phyloP scores from a whole-genome alignment of 1,140 invertebrate species.

The Adelges cooleyi region DNA sequence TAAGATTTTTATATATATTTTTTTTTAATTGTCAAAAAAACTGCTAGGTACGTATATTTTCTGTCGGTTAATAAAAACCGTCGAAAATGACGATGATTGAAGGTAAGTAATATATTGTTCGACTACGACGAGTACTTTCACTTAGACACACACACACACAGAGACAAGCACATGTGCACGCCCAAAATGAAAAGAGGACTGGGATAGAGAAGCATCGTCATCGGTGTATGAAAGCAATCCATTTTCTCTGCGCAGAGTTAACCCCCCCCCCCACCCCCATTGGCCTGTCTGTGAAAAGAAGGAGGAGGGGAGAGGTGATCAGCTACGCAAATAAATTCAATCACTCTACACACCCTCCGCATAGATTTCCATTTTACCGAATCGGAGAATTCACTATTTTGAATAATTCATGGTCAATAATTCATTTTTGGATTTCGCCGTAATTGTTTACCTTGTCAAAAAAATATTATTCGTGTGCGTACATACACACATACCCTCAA shows the following conservation, averaged over 20 bases:
- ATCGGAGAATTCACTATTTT: no score
- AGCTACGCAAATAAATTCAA: constrained; percentile 6
- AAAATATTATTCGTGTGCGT: no score
- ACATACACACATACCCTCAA: no score
- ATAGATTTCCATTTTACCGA: no score
- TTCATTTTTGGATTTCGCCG: no score
- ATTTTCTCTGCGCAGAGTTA: background rate
- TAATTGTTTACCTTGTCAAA: no score
- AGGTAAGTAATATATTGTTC: constrained; percentile 7
- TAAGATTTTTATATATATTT: no score
- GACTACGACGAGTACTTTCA: constrained; percentile 6
- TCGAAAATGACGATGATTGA: constrained; percentile 9
- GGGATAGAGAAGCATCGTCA: background rate
- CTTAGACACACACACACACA: background rate
- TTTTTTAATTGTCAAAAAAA: no score
- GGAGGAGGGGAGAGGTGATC: background rate
- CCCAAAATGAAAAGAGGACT: background rate
- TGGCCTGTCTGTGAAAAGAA: no score
- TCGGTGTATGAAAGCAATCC: constrained; percentile 6
- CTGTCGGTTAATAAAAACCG: no score
- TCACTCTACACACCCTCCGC: background rate
- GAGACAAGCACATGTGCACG: background rate
- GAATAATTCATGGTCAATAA: no score
- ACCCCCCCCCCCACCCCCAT: background rate
- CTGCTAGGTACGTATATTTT: no score